Evolutionary conservation across 1,140 invertebrate species (phyloP), one percentile per base, ranked within the genome.

Genomic region (Ceratina japonica): DNA sequence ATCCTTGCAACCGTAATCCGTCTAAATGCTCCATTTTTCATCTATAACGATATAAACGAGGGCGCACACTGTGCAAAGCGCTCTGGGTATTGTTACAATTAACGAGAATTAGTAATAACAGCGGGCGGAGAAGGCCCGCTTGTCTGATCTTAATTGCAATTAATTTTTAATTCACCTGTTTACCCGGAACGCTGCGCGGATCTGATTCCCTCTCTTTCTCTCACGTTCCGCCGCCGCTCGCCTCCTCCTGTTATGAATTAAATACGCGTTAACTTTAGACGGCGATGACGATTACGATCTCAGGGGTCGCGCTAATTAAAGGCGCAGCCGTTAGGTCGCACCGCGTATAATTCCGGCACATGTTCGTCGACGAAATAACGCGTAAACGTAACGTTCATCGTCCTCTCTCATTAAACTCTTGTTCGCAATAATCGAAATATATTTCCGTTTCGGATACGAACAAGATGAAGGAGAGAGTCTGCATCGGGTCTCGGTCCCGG

Each of bases 221-320:
- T 27, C 22, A 51, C 51, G 37, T 52, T 15, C 65, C 27, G 20
- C 18, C 52, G 7, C 16, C 37, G n/a, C n/a, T n/a, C n/a, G n/a
- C 4, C 7, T 18, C 2, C 18, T 15, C 16, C 22, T n/a, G 7
- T 70, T 84, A 79, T 80, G 81, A 83, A 83, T 84, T 83, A 84
- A 84, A 83, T 68, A 58, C 65, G 59, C 76, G 59, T 75, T 83
- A 83, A 84, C 51, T 72, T 65, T 80, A 80, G 76, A 83, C 66
- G 76, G 27, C 69, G 70, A 61, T 56, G 44, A 72, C 58, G 82
- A 84, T 84, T 83, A 72, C 22, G 51, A 84, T 84, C 37, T 44
- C 82, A 75, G 54, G 61, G 82, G 76, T 83, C 71, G 61, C 59
- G 71, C 59, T 83, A 84, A 84, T 84, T 84, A 83, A 79, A 83